Conservation (phyloP, 2,113 vertebrate genomes). For the Petrocephalus zakoni region DNA sequence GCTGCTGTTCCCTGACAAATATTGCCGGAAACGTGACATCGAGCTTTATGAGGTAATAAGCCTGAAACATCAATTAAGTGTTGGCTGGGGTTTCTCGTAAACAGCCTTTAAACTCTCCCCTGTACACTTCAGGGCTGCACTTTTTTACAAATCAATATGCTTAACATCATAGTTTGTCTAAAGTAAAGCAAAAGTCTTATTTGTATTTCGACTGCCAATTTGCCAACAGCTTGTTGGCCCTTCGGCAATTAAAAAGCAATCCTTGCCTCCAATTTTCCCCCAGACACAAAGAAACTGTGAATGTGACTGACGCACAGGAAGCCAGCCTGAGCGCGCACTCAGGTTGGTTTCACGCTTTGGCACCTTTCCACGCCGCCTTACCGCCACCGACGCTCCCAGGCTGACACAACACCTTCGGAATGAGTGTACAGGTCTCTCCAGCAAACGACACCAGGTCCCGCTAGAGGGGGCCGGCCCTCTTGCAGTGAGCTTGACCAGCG, state of each 20-base stretch:
- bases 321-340: not conserved
- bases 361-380: not conserved
- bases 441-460: not conserved
- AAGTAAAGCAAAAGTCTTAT: not conserved
- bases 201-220: not conserved
- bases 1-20: not conserved
- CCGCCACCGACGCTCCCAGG: not conserved
- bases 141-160: conserved; percentile 1
- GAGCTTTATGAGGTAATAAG: not conserved
- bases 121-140: not conserved
- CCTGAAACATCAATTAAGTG: not conserved
- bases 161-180: not conserved
- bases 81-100: not conserved
- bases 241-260: not conserved
- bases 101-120: not conserved
- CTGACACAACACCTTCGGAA: not conserved
- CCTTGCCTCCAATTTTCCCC: not conserved
- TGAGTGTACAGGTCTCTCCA: not conserved
- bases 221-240: not conserved
- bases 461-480: not conserved
- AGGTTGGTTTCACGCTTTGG: not conserved
- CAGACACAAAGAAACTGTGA: not conserved
- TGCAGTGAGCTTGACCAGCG: not conserved
- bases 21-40: not conserved
- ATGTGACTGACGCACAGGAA: not conserved